A percentile compares a stretch with the other conserved stretches of the same genome.
phyloP scores from a whole-genome alignment of 2,113 vertebrate species.

The Leptodactylus fuscus region DNA sequence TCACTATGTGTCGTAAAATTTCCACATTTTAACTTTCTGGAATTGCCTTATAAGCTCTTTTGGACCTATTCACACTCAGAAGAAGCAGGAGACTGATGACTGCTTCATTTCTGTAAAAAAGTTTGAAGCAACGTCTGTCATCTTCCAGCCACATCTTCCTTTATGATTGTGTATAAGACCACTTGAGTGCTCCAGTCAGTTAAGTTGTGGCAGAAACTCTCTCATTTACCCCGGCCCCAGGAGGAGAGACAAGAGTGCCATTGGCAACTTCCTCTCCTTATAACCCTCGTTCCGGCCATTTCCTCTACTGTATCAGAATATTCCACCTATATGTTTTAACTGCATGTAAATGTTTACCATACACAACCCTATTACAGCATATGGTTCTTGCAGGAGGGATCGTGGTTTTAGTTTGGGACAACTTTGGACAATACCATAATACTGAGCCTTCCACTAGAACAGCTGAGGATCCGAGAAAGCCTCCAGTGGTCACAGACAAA shows the following conservation, averaged over 20 bases:
- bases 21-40: too few relatives aligned
- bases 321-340: background rate
- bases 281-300: background rate
- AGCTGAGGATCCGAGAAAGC: conserved; percentile 2
- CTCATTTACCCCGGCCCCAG: background rate
- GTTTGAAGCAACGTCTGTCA: background rate
- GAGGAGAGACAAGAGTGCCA: background rate
- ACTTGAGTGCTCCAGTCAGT: too few relatives aligned
- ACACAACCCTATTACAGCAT: background rate
- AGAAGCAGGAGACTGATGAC: too few relatives aligned
- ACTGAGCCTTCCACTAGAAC: background rate
- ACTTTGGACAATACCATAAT: background rate
- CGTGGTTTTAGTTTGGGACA: background rate
- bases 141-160: background rate
- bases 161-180: background rate
- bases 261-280: background rate
- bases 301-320: background rate
- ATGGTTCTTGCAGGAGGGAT: background rate
- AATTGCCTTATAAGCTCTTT: too few relatives aligned
- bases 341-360: background rate
- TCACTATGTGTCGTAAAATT: too few relatives aligned
- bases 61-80: too few relatives aligned
- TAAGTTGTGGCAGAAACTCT: background rate
- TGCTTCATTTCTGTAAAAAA: too few relatives aligned
- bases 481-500: background rate